These are phyloP conservation scores for Pachypanchax playfairii DNA, from an alignment of 2,113 vertebrate species.

Conservation along the genomic window DNA sequence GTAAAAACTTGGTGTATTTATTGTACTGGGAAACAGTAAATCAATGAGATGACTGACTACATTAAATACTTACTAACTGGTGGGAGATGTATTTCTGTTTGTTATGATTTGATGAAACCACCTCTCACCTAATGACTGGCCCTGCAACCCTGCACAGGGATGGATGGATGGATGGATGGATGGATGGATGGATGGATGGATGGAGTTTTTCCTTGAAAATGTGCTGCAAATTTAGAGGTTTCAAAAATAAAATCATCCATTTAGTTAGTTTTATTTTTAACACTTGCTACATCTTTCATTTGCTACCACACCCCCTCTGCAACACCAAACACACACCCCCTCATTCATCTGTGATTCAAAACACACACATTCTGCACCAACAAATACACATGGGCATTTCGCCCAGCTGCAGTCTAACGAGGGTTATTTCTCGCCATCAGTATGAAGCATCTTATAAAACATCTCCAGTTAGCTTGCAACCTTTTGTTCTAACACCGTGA, in stretches of 20 bases:
- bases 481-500: conserved; percentile 54
- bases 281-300: conserved; percentile 13
- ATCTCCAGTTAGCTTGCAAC: conserved; percentile 60
- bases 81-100: conserved; percentile 1
- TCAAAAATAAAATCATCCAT: conserved; percentile 19
- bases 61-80: conserved; percentile 4
- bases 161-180: too few relatives aligned
- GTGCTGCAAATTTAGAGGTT: conserved; percentile 8
- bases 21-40: neutral
- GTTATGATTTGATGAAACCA: conserved; percentile 2
- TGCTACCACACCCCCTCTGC: neutral
- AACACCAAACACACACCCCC: conserved; percentile 4
- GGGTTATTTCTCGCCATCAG: conserved; percentile 42
- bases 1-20: neutral
- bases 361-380: conserved; percentile 12
- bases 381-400: conserved; percentile 45
- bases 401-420: conserved; percentile 30
- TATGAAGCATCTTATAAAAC: conserved; percentile 43
- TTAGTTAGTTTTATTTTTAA: conserved; percentile 27
- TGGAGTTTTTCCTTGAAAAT: neutral
- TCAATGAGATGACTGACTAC: conserved; percentile 3
- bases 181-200: too few relatives aligned
- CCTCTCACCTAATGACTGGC: too few relatives aligned
- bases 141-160: too few relatives aligned
- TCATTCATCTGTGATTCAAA: conserved; percentile 2